Evolutionary conservation across 1,140 invertebrate species (phyloP).

Genomic region (Leptopilina boulardi): DNA sequence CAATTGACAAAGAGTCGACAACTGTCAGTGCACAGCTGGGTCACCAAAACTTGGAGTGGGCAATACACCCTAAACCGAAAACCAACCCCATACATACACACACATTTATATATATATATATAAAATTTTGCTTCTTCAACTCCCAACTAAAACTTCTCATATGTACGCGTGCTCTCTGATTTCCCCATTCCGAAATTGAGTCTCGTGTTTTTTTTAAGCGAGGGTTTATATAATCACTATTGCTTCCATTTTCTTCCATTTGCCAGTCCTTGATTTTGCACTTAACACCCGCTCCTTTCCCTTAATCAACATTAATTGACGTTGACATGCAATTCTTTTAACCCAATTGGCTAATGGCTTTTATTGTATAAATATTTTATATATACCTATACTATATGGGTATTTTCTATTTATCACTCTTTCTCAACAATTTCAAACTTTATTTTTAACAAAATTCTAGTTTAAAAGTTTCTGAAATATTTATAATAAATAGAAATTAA

Average conservation of each 20-base stretch:
- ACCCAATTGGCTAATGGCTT: neutral
- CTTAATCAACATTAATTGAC: slow-evolving; percentile 11
- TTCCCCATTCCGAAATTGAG: slow-evolving; percentile 44
- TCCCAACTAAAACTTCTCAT: neutral
- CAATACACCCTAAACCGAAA: slow-evolving; percentile 33
- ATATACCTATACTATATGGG: too few species aligned
- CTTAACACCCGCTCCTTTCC: slow-evolving; percentile 19
- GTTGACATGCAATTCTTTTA: neutral
- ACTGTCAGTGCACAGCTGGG: slow-evolving; percentile 67
- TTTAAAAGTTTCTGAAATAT: too few species aligned
- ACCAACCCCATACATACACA: slow-evolving; percentile 20
- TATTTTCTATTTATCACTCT: too few species aligned
- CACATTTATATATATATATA: too few species aligned
- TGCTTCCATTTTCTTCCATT: slow-evolving; percentile 40
- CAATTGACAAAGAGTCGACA: slow-evolving; percentile 71
- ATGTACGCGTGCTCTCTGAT: neutral
- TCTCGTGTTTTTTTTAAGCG: slow-evolving; percentile 49
- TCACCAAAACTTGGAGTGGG: slow-evolving; percentile 57
- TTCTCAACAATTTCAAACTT: too few species aligned
- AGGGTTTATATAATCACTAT: slow-evolving; percentile 12
- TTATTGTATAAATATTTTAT: neutral
- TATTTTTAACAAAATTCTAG: too few species aligned
- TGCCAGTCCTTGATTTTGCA: slow-evolving; percentile 48
- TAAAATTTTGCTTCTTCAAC: neutral
- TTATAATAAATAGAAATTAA: too few species aligned